Base-by-base conservation (phyloP, 2,797 vertebrate species). In the Vespertilio murinus region DNA sequence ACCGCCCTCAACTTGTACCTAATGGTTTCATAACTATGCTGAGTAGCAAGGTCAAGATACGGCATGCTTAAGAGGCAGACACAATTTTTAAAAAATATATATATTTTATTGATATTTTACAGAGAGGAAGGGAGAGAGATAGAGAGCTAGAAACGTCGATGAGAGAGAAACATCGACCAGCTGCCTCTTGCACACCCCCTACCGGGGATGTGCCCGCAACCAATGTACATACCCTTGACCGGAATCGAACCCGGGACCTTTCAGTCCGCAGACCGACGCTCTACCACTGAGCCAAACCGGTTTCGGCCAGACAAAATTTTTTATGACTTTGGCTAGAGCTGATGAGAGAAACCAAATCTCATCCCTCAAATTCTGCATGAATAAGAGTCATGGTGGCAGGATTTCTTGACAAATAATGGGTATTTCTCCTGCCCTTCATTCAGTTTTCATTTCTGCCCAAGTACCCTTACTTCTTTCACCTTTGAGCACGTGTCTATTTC, bases 251-350 rank as follows among this genome's bases (percentile, higher is more conserved):
- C n/a, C n/a, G n/a, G n/a, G n/a, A n/a, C n/a, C n/a, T n/a, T n/a
- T n/a, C n/a, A n/a, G n/a, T n/a, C n/a, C n/a, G n/a, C n/a, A n/a
- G n/a, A n/a, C n/a, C n/a, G n/a, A n/a, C n/a, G n/a, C n/a, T n/a
- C n/a, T n/a, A n/a, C n/a, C n/a, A n/a, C n/a, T n/a, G n/a, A n/a
- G n/a, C n/a, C n/a, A n/a, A n/a, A n/a, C n/a, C n/a, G n/a, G n/a
- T n/a, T n/a, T n/a, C n/a, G n/a, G n/a, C n/a, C 42, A 82, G 65
- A 33, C 77, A 78, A 25, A 14, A 18, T 79, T 88, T 80, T 78
- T 54, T 84, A 88, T 93, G 80, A 70, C 42, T 38, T 88, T 59
- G 85, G 64, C n/a, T 93, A 65, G 78, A 86, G 85, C 64, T 74
- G 25, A 30, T 65, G 59, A 93, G 83, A 77, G 35, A 86, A 74